Evolutionary conservation across 2,888 invertebrate species (phyloP).

Genomic region (Mythimna ferrago): DNA sequence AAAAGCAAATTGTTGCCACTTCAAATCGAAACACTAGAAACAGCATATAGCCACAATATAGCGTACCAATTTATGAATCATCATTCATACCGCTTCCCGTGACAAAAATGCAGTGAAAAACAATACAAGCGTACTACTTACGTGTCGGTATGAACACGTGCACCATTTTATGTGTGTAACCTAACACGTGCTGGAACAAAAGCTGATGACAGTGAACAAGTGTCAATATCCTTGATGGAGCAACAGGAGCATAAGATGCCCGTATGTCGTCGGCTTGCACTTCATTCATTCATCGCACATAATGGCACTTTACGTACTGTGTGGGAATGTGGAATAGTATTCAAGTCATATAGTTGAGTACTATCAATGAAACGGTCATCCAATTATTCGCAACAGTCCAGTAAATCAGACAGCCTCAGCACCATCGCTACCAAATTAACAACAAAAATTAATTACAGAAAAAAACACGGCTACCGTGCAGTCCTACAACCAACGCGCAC

Average conservation of each 20-base stretch:
- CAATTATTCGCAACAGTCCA: constrained; percentile 61
- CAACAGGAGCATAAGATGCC: constrained; percentile 85
- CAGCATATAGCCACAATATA: background rate
- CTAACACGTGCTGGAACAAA: constrained; percentile 86
- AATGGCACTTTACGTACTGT: constrained; percentile 81
- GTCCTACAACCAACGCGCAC: constrained; percentile 80
- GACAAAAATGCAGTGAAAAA: constrained; percentile 44
- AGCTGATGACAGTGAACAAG: constrained; percentile 82
- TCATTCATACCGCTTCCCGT: constrained; percentile 14
- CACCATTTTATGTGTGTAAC: constrained; percentile 79
- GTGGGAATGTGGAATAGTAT: constrained; percentile 76
- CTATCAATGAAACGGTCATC: constrained; percentile 35
- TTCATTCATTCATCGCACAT: constrained; percentile 81
- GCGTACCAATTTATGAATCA: constrained; percentile 3
- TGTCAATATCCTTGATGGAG: constrained; percentile 87
- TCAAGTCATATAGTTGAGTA: constrained; percentile 37
- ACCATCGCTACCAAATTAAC: constrained; percentile 75
- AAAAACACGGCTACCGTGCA: constrained; percentile 81
- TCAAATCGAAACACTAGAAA: background rate
- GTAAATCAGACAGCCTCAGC: constrained; percentile 67
- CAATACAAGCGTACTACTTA: constrained; percentile 46
- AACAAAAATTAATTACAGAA: constrained; percentile 82
- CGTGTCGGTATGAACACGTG: constrained; percentile 78
- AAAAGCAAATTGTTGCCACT: background rate
- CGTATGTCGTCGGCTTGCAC: constrained; percentile 84